phyloP scores from a whole-genome alignment of 2,888 invertebrate genomes.

The Acanthosepion lycidas region DNA sequence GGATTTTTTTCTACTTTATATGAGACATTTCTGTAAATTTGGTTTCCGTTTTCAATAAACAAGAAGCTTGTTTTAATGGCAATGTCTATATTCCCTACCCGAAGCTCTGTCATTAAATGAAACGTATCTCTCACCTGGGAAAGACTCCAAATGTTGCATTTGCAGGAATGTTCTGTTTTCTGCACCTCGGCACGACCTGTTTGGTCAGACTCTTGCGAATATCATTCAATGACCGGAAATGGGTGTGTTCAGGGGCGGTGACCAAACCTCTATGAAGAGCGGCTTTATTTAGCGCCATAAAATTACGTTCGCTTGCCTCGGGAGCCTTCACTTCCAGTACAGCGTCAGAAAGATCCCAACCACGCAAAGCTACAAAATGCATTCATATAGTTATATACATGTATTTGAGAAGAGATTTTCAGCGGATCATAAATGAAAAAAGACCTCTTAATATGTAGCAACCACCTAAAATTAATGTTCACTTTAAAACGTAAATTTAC shows the following conservation, averaged over 20 bases:
- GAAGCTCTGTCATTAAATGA: background rate
- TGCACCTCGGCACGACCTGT: conserved; percentile 59
- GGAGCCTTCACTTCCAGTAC: background rate
- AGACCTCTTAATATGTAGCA: too few species aligned
- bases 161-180: conserved; percentile 66
- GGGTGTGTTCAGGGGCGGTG: conserved; percentile 68
- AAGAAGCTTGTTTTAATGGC: too few species aligned
- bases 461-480: too few species aligned
- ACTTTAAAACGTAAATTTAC: too few species aligned
- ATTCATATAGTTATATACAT: background rate
- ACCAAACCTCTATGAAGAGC: conserved; percentile 71
- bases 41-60: too few species aligned
- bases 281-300: conserved; percentile 70
- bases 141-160: conserved; percentile 71
- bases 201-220: conserved; percentile 64
- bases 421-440: too few species aligned
- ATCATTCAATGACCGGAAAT: conserved; percentile 72
- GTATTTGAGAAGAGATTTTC: background rate
- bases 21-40: too few species aligned
- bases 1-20: too few species aligned
- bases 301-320: conserved; percentile 64
- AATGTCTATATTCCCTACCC: too few species aligned
- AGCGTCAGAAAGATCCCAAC: conserved; percentile 55
- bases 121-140: conserved; percentile 63
- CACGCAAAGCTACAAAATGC: conserved; percentile 61